phyloP scores from a whole-genome alignment of 1,140 invertebrate genomes.

The Cydia amplana region DNA sequence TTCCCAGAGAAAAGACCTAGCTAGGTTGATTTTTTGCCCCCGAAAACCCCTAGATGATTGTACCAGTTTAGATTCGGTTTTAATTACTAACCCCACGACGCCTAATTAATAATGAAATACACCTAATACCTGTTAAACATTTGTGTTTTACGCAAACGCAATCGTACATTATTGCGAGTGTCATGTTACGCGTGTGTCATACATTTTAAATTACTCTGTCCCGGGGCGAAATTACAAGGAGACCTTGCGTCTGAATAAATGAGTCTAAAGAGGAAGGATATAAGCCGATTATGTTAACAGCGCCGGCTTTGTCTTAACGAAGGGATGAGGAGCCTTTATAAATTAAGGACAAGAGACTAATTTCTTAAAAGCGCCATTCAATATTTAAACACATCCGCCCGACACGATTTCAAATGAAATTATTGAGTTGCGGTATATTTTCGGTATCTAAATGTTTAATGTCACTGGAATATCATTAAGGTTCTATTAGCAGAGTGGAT shows the following conservation, averaged over 20 bases:
- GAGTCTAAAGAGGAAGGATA: slow-evolving; percentile 46
- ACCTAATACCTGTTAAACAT: background rate
- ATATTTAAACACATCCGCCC: background rate
- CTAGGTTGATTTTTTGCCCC: too few relatives aligned
- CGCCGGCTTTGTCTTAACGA: slow-evolving; percentile 51
- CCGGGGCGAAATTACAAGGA: slow-evolving; percentile 36
- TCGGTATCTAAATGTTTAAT: background rate
- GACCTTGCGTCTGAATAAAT: slow-evolving; percentile 37
- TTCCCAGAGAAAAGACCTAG: too few relatives aligned
- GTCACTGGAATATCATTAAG: background rate
- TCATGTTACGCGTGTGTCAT: slow-evolving; percentile 16
- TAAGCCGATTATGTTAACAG: slow-evolving; percentile 62
- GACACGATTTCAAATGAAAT: background rate
- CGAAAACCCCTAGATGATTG: too few relatives aligned
- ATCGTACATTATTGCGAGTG: background rate
- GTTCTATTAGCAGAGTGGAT: background rate
- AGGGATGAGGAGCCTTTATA: slow-evolving; percentile 46
- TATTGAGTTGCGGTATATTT: background rate
- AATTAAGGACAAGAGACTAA: slow-evolving; percentile 41
- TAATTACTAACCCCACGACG: too few relatives aligned
- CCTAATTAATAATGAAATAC: too few relatives aligned
- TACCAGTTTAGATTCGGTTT: too few relatives aligned
- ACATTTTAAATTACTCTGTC: slow-evolving; percentile 21
- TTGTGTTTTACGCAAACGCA: background rate
- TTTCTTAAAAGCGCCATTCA: slow-evolving; percentile 12